Base-by-base conservation (phyloP, 2,888 invertebrate species). In the Teleogryllus oceanicus region DNA sequence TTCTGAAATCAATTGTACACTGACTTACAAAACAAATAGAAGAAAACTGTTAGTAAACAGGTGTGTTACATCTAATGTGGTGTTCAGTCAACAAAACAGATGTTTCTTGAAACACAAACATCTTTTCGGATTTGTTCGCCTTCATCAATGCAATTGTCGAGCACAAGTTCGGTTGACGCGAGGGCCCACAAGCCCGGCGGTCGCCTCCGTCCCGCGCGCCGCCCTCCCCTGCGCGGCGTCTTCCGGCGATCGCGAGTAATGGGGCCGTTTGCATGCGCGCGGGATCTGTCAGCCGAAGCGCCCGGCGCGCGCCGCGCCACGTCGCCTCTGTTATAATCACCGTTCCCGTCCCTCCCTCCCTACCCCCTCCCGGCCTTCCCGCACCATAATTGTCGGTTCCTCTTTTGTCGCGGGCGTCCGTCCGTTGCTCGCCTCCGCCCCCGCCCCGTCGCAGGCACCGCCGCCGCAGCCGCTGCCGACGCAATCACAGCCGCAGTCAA, bases 401-500 rank as follows among this genome's bases (percentile, higher is more conserved):
- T 62, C 62, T 62, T 62, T 62, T 62, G 62, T 62, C 62, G 62
- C 62, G 62, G 8, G 16, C 62, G 62, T 62, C 62, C 62, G 62
- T n/a, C 13, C 62, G 37, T 37, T 8, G 37, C 37, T 37, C 37
- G 37, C 37, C 37, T 37, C 62, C n/a, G 16, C n/a, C 16, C n/a
- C 62, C 16, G 13, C 13, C 13, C 18, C 18, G 62, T 62, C 62
- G 62, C 16, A 12, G 12, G 16, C 18, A 16, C 62, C 18, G 12
- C 18, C 18, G 62, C 18, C 62, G n/a, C 2, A 10, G 62, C 12
- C 51, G 62, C 18, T 2, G 16, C 16, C 62, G n/a, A 13, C 62
- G 62, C 62, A 62, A 62, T 62, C 62, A 62, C 62, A n/a, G 62
- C 62, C 62, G 62, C n/a, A 62, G 62, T 62, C 62, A 62, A 62